phyloP scores from a whole-genome alignment of 2,888 invertebrate genomes.

The Dromius quadrimaculatus region DNA sequence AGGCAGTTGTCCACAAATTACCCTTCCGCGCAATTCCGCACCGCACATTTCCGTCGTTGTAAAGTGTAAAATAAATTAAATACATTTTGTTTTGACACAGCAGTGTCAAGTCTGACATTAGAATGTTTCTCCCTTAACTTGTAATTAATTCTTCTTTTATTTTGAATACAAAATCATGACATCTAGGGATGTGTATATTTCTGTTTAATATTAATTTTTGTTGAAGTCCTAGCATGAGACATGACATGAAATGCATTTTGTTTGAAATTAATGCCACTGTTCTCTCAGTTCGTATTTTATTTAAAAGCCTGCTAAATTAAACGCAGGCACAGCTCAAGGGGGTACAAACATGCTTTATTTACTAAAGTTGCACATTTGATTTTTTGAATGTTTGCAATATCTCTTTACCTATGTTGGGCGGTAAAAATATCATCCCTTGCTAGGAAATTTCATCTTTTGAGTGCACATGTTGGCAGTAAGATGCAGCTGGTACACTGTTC shows the following conservation, averaged over 20 bases:
- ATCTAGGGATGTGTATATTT: constrained; percentile 10
- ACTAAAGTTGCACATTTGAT: too few species aligned
- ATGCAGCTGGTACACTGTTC: constrained; percentile 44
- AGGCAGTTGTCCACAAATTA: too few species aligned
- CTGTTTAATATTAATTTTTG: constrained; percentile 16
- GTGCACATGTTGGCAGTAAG: constrained; percentile 49
- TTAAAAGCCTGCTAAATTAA: neutral
- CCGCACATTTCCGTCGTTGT: constrained; percentile 26
- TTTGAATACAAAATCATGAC: constrained; percentile 29
- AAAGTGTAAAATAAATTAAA: constrained; percentile 48
- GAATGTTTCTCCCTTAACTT: constrained; percentile 3
- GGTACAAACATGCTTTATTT: too few species aligned
- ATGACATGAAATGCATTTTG: constrained; percentile 11
- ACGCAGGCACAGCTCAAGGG: too few species aligned
- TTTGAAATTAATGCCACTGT: neutral
- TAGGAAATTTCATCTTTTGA: constrained; percentile 37
- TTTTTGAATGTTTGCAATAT: too few species aligned
- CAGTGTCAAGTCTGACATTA: constrained; percentile 45
- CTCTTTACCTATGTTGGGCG: too few species aligned
- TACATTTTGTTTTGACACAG: constrained; percentile 39
- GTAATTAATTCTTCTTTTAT: constrained; percentile 40
- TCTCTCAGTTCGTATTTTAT: neutral
- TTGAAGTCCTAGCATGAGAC: constrained; percentile 8
- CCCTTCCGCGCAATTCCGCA: too few species aligned
- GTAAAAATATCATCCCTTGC: too few species aligned